Conservation (phyloP, 2,888 invertebrate genomes). For the Cheilosia scutellata region DNA sequence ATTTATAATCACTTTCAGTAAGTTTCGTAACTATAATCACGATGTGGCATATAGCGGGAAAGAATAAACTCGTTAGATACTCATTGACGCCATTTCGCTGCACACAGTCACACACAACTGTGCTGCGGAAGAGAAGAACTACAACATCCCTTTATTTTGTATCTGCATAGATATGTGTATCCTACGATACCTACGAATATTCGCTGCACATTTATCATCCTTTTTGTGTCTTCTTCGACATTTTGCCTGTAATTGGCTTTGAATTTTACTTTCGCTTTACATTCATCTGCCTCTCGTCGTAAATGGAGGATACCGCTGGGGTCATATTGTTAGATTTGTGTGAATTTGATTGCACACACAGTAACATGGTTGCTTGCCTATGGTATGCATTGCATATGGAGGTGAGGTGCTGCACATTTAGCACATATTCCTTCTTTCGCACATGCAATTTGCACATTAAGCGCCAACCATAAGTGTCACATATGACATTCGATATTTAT, state of each 20-base stretch:
- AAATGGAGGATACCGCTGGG: not conserved
- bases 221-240: conserved; percentile 16
- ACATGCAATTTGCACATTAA: conserved; percentile 29
- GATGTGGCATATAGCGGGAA: not conserved
- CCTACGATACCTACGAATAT: not conserved
- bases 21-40: not conserved
- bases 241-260: conserved; percentile 51
- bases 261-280: conserved; percentile 36
- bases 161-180: not conserved
- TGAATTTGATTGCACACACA: conserved; percentile 36
- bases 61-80: conserved; percentile 48
- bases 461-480: conserved; percentile 43
- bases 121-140: conserved; percentile 7
- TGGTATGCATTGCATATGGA: not conserved
- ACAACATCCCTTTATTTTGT: conserved; percentile 20
- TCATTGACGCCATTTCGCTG: conserved; percentile 27
- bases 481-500: conserved; percentile 52
- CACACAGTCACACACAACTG: conserved; percentile 27
- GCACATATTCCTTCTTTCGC: not conserved
- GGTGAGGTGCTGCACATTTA: not conserved
- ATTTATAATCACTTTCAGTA: too few relatives aligned
- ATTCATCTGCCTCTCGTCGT: conserved; percentile 8
- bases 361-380: not conserved
- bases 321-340: conserved; percentile 10
- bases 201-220: conserved; percentile 4